A percentile compares a stretch with the other conserved stretches of the same genome.
These are phyloP conservation scores for Myotis pilosus DNA, from an alignment of 2,797 vertebrate genomes.

Conservation along the genomic window DNA sequence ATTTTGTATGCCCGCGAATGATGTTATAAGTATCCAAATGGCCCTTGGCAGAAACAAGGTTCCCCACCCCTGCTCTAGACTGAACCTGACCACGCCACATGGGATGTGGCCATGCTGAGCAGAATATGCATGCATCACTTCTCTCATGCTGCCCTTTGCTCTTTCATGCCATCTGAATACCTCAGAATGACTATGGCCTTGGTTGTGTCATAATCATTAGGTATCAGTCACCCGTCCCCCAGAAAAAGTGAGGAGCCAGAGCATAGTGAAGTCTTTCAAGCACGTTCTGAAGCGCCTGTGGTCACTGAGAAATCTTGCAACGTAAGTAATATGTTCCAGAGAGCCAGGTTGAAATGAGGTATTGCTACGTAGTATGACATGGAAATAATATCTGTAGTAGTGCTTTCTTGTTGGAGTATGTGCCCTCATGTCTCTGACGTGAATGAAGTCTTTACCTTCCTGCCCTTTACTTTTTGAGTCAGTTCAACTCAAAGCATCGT, in stretches of 20 bases:
- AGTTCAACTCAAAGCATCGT: not conserved
- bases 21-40: no score
- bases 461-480: not conserved
- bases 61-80: not conserved
- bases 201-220: constrained; percentile 68
- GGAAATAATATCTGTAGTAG: not conserved
- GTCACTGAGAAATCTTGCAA: constrained; percentile 46
- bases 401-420: not conserved
- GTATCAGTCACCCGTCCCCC: constrained; percentile 49
- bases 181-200: constrained; percentile 18
- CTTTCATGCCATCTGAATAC: constrained; percentile 1
- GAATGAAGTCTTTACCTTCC: not conserved
- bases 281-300: constrained; percentile 48
- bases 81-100: not conserved
- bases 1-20: no score
- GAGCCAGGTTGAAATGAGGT: not conserved
- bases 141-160: not conserved
- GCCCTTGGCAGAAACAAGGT: no score
- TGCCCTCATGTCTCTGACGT: not conserved
- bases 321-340: constrained; percentile 66
- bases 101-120: not conserved
- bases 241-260: constrained; percentile 61
- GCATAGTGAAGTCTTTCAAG: constrained; percentile 15
- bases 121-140: not conserved
- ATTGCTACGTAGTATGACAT: not conserved